Evolutionary conservation across 2,888 invertebrate species (phyloP).

Genomic region (Eustalomyia histrio): DNA sequence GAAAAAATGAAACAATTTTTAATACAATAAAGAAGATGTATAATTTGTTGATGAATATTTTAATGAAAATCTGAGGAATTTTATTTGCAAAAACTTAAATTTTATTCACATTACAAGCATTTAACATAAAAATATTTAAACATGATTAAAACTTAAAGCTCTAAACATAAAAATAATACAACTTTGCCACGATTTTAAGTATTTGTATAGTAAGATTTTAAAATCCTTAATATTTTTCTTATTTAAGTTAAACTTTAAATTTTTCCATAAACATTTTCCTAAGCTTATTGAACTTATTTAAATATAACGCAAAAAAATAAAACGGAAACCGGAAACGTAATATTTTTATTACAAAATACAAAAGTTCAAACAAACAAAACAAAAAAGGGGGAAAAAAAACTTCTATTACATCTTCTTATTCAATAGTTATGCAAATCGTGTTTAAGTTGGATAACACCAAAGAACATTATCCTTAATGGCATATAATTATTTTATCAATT

Average conservation of each 20-base stretch:
- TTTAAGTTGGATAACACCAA: slow-evolving; percentile 65
- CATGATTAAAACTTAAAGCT: too few species aligned
- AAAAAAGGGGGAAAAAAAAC: not conserved
- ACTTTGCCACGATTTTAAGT: too few species aligned
- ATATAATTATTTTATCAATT: slow-evolving; percentile 70
- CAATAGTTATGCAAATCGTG: slow-evolving; percentile 61
- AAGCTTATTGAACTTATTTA: slow-evolving; percentile 5
- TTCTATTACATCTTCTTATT: slow-evolving; percentile 38
- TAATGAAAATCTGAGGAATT: too few species aligned
- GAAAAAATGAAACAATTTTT: not conserved
- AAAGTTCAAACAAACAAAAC: not conserved
- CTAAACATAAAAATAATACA: too few species aligned
- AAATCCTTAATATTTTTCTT: too few species aligned
- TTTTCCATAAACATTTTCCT: not conserved
- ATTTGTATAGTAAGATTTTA: too few species aligned
- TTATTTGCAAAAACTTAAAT: too few species aligned
- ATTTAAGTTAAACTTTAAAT: not conserved
- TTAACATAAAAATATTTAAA: too few species aligned
- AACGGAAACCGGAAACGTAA: slow-evolving; percentile 40
- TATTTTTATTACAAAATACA: slow-evolving; percentile 7
- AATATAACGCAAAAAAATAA: not conserved
- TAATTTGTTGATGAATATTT: too few species aligned
- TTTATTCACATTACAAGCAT: too few species aligned
- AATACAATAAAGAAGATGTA: not conserved
- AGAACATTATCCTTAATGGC: slow-evolving; percentile 69